Percentiles rank a stretch among this genome's conserved stretches.
phyloP scores from a whole-genome alignment of 2,113 vertebrate species.

The Sylvia atricapilla region DNA sequence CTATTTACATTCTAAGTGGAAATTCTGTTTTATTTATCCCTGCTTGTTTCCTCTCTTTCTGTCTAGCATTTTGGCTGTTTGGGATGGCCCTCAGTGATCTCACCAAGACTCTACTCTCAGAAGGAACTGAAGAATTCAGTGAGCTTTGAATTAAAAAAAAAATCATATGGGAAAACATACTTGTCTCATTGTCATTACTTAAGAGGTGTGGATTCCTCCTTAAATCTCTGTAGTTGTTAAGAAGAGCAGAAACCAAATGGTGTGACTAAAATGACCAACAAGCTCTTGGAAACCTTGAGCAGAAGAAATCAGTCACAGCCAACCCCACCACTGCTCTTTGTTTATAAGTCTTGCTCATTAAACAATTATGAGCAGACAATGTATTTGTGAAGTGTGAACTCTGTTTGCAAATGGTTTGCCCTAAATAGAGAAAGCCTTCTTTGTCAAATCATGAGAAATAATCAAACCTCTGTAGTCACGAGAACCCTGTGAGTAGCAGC shows the following conservation, averaged over 20 bases:
- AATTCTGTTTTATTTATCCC: not conserved
- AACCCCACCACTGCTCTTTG: not conserved
- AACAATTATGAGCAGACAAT: slow-evolving; percentile 26
- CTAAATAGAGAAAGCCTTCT: not conserved
- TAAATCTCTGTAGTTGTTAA: not conserved
- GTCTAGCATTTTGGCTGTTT: not conserved
- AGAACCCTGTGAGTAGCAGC: not conserved
- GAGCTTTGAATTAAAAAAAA: not conserved
- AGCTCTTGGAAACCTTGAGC: not conserved
- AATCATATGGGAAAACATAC: not conserved
- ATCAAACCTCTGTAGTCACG: slow-evolving; percentile 5
- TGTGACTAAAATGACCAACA: not conserved
- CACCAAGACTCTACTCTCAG: not conserved
- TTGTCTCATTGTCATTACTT: not conserved
- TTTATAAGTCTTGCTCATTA: slow-evolving; percentile 11
- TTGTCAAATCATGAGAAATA: not conserved
- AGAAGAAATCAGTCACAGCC: not conserved
- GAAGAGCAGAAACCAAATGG: not conserved
- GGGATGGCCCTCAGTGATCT: not conserved
- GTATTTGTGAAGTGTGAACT: not conserved
- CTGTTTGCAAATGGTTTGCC: slow-evolving; percentile 15
- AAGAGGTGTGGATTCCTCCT: not conserved
- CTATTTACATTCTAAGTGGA: not conserved
- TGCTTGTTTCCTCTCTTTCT: not conserved
- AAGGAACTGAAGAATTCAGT: not conserved